Conservation (phyloP, 1,140 invertebrate species). For the Drosophila ercepeae region DNA sequence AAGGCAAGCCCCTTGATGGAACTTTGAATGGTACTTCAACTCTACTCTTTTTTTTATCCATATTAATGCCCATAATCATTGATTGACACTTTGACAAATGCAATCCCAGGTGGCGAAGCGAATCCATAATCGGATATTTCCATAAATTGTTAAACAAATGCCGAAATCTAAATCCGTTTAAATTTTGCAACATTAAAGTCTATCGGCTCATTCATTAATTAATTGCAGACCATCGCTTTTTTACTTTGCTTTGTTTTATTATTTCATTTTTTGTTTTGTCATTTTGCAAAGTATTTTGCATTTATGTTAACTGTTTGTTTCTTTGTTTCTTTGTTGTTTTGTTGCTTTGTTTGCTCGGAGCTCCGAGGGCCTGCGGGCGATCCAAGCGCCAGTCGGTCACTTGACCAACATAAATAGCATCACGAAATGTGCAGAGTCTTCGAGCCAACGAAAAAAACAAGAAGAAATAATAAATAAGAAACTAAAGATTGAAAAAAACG, state of each 20-base stretch:
- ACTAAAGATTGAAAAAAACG: slow-evolving; percentile 14
- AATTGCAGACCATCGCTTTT: slow-evolving; percentile 40
- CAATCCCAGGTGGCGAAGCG: slow-evolving; percentile 11
- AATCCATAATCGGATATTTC: slow-evolving; percentile 23
- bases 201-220: slow-evolving; percentile 42
- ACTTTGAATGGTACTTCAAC: not conserved
- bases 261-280: slow-evolving; percentile 40
- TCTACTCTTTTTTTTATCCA: not conserved
- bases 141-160: slow-evolving; percentile 50
- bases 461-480: not conserved
- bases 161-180: slow-evolving; percentile 73
- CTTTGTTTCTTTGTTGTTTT: slow-evolving; percentile 66
- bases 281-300: slow-evolving; percentile 58
- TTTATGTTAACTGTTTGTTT: slow-evolving; percentile 68
- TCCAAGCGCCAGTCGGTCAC: slow-evolving; percentile 50
- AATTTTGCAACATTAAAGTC: slow-evolving; percentile 65
- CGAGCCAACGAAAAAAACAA: too few relatives aligned
- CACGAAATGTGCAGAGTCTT: slow-evolving; percentile 46
- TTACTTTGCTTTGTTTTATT: slow-evolving; percentile 21
- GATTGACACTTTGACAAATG: slow-evolving; percentile 40
- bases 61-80: slow-evolving; percentile 19
- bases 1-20: not conserved
- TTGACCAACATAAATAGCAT: slow-evolving; percentile 77
- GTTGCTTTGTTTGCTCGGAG: slow-evolving; percentile 55
- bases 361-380: slow-evolving; percentile 41